Evolutionary conservation across 2,888 invertebrate species (phyloP).

Genomic region (Tetrapedia diversipes): DNA sequence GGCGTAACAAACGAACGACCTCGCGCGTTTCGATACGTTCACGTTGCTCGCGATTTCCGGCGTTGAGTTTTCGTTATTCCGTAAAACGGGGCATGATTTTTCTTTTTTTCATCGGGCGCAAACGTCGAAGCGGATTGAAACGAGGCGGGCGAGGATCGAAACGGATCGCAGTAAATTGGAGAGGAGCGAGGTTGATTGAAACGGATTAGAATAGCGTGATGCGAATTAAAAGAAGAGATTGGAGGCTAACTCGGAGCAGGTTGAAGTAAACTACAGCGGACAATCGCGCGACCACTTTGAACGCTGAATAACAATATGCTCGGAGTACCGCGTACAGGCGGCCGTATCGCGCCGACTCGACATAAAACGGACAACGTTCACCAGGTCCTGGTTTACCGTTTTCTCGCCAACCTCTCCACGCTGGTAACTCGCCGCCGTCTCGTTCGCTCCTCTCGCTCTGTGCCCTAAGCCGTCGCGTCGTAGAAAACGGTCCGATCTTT

Average conservation of each 20-base stretch:
- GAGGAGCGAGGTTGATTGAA: neutral
- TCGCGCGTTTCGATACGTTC: conserved; percentile 3
- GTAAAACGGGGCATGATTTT: neutral
- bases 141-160: conserved; percentile 1
- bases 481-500: conserved; percentile 55
- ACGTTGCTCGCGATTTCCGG: neutral
- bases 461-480: conserved; percentile 1
- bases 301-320: conserved; percentile 41
- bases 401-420: conserved; percentile 59
- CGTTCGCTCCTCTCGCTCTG: conserved; percentile 13
- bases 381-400: conserved; percentile 70
- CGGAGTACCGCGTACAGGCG: conserved; percentile 30
- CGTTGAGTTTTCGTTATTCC: conserved; percentile 21
- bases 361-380: conserved; percentile 48
- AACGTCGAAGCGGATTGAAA: neutral
- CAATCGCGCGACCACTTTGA: too few species aligned
- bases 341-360: conserved; percentile 15
- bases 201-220: too few species aligned
- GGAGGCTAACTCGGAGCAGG: neutral
- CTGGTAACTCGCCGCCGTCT: neutral
- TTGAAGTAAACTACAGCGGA: neutral
- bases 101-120: neutral
- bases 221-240: too few species aligned
- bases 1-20: conserved; percentile 14
- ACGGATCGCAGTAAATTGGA: neutral